Base-by-base conservation (phyloP, 2,888 invertebrate species). In the Clunio marinus region DNA sequence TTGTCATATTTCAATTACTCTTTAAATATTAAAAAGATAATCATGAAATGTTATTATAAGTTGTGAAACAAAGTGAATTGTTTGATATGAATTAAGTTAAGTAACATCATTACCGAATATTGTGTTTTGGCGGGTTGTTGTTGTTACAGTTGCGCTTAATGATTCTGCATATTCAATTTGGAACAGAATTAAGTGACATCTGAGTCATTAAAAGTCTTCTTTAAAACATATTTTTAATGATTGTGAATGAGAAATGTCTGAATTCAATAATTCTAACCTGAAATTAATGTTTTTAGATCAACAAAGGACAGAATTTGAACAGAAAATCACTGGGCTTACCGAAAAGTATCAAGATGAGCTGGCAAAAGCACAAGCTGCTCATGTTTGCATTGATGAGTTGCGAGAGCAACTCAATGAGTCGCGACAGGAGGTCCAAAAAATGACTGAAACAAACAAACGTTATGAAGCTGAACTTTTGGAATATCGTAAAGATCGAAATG, bases 401-500 rank as follows among this genome's bases (percentile, higher is more conserved):
- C 85, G 86, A 73, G 78, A 79, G 60, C 87, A 88, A 78, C 81
- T 88, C 69, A 82, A 84, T 70, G 81, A 80, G 69, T 80, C 86
- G 3, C 85, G 85, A 69, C 75, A 78, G 5, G 89, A 91, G 75
- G 80, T 88, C 62, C 81, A 81, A 69, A 86, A 85, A 75, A 77
- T 88, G 32, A 83, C 85, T 72, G 84, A 86, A 70, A 83, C 83
- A 71, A 82, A 86, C 51, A 82, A 81, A 71, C 82, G 82, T 71
- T 81, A 84, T 66, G 89, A 90, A 78, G 81, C 83, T 74, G 88
- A 88, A 75, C 81, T 84, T 37, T 80, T 83, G 22, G 84, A 86
- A 46, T 80, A 86, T 72, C 85, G 89, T 70, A 84, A 85, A 73
- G 85, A 89, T 72, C 83, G 88, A 72, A 88, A 89, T 77, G 79